These are phyloP conservation scores for Sphenodon punctatus DNA, from an alignment of 2,797 vertebrate genomes.

Conservation along the genomic window DNA sequence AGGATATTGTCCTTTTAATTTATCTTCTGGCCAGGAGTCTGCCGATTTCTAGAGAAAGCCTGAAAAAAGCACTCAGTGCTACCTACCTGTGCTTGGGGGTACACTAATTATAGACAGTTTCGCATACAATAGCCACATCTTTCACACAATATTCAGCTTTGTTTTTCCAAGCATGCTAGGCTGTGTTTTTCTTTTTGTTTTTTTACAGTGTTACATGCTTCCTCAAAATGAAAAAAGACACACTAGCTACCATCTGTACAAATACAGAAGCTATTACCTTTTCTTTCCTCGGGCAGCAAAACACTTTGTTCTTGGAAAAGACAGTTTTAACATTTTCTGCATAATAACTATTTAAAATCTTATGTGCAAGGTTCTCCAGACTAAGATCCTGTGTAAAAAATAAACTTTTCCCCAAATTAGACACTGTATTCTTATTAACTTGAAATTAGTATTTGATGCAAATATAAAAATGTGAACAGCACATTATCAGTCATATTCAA, in stretches of 20 bases:
- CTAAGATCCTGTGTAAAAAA: constrained; percentile 18
- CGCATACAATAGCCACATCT: not conserved
- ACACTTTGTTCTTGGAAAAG: not conserved
- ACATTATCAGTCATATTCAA: constrained; percentile 75
- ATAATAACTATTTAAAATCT: not conserved
- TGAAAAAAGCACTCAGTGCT: not conserved
- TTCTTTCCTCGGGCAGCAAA: not conserved
- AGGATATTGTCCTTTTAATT: not conserved
- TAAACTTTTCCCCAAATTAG: constrained; percentile 47
- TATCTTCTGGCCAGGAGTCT: not conserved
- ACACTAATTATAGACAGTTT: not conserved
- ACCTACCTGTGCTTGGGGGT: not conserved
- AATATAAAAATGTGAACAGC: constrained; percentile 56
- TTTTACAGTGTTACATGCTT: not conserved
- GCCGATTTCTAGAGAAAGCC: not conserved
- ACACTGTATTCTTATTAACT: constrained; percentile 53
- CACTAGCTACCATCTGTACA: not conserved
- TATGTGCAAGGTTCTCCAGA: not conserved
- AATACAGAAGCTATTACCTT: not conserved
- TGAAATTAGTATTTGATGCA: constrained; percentile 65
- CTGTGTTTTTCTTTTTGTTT: too few species aligned
- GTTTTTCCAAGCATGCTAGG: not conserved
- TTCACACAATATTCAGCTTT: not conserved
- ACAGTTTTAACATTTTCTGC: not conserved
- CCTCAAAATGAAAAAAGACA: not conserved